Evolutionary conservation across 2,888 invertebrate species (phyloP).

Genomic region (Graphium colonna): DNA sequence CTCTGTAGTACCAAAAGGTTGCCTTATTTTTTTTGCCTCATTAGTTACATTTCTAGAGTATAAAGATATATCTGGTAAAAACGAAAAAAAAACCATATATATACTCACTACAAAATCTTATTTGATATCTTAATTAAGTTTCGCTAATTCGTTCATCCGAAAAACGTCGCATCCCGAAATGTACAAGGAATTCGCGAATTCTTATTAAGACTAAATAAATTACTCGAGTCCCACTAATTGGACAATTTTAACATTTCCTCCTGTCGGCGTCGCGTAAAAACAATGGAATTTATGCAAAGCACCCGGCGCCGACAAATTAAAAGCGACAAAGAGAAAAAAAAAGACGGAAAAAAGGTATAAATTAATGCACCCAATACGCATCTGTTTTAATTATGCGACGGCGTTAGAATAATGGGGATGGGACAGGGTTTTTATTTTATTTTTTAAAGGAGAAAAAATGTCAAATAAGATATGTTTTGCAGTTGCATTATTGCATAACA

Average conservation of each 20-base stretch:
- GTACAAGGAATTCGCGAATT: conserved; percentile 41
- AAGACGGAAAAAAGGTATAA: conserved; percentile 52
- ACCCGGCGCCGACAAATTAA: conserved; percentile 72
- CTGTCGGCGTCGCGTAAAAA: conserved; percentile 37
- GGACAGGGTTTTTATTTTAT: conserved; percentile 20
- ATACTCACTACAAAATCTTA: too few species aligned
- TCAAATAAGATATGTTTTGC: too few species aligned
- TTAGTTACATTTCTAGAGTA: too few species aligned
- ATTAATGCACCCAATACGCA: conserved; percentile 73
- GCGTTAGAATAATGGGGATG: conserved; percentile 36
- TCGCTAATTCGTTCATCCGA: neutral
- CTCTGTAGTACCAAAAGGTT: too few species aligned
- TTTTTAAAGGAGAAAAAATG: too few species aligned
- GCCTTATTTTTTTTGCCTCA: too few species aligned
- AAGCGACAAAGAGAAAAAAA: conserved; percentile 59
- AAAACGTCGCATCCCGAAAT: neutral
- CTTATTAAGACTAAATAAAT: conserved; percentile 71
- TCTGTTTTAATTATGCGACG: conserved; percentile 68
- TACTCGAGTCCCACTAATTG: conserved; percentile 66
- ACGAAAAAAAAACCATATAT: too few species aligned
- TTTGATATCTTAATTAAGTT: neutral
- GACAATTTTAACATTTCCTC: conserved; percentile 55
- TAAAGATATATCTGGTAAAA: too few species aligned
- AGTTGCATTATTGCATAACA: too few species aligned
- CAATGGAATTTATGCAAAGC: conserved; percentile 76